These are phyloP conservation scores for Chalcis sispes DNA, from an alignment of 2,888 invertebrate species.

Conservation along the genomic window DNA sequence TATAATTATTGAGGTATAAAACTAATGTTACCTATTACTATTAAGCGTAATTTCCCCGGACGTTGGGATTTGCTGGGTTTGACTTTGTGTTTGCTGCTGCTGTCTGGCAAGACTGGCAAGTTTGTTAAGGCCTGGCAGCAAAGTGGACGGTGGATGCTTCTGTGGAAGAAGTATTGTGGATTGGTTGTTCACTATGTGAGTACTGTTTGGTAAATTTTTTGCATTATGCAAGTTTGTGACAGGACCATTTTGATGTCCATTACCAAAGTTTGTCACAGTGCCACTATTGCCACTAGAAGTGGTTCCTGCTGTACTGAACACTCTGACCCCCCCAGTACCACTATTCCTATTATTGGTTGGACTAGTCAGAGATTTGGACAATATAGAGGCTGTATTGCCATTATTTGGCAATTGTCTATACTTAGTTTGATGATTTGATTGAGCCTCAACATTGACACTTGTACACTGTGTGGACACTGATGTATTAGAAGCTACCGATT, in stretches of 20 bases:
- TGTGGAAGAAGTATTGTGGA: slow-evolving; percentile 72
- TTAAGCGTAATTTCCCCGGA: slow-evolving; percentile 79
- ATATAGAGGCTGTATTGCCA: slow-evolving; percentile 67
- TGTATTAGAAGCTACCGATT: slow-evolving; percentile 61
- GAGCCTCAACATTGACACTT: slow-evolving; percentile 61
- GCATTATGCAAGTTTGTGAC: slow-evolving; percentile 65
- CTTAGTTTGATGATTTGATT: slow-evolving; percentile 65
- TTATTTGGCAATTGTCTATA: slow-evolving; percentile 70
- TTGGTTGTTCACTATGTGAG: slow-evolving; percentile 67
- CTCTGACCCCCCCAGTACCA: slow-evolving; percentile 62
- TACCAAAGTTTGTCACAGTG: slow-evolving; percentile 69
- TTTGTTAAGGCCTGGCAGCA: slow-evolving; percentile 72
- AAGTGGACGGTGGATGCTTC: slow-evolving; percentile 73
- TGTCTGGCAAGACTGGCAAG: slow-evolving; percentile 72
- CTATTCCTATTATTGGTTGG: slow-evolving; percentile 70
- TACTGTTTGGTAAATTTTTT: slow-evolving; percentile 68
- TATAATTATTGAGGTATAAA: too few species aligned
- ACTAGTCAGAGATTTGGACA: slow-evolving; percentile 74
- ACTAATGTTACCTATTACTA: slow-evolving; percentile 78
- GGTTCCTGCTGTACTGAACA: slow-evolving; percentile 60
- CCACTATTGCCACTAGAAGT: slow-evolving; percentile 53
- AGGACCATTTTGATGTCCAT: slow-evolving; percentile 73
- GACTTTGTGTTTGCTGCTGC: slow-evolving; percentile 68
- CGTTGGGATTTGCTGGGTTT: slow-evolving; percentile 72
- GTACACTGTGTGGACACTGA: slow-evolving; percentile 64